These are phyloP conservation scores for Drosophila leontia DNA, from an alignment of 1,140 invertebrate species.

Conservation along the genomic window DNA sequence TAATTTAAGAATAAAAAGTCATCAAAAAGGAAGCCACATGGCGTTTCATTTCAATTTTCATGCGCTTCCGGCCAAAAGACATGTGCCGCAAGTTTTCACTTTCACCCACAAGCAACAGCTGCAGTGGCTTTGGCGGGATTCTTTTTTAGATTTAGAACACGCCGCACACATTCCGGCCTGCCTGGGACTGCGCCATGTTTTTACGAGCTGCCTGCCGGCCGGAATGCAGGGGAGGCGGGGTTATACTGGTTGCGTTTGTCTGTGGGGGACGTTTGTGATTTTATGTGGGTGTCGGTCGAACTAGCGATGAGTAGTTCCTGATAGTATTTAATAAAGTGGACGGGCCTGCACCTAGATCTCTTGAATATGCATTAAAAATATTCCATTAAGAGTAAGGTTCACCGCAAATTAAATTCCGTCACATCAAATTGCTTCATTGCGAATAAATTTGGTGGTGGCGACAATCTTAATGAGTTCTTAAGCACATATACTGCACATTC, in stretches of 20 bases:
- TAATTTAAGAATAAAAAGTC: slow-evolving; percentile 24
- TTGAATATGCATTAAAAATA: background rate
- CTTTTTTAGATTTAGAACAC: slow-evolving; percentile 64
- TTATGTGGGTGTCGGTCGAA: slow-evolving; percentile 48
- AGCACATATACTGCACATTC: slow-evolving; percentile 48
- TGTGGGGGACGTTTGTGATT: slow-evolving; percentile 39
- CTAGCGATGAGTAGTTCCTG: slow-evolving; percentile 1
- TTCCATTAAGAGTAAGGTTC: slow-evolving; percentile 18
- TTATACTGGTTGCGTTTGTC: slow-evolving; percentile 2
- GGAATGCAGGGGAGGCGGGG: slow-evolving; percentile 19
- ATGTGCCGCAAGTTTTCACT: slow-evolving; percentile 60
- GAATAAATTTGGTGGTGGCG: slow-evolving; percentile 31
- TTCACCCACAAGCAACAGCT: slow-evolving; percentile 67
- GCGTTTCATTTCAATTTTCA: slow-evolving; percentile 59
- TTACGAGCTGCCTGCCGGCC: too few relatives aligned
- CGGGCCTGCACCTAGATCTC: background rate
- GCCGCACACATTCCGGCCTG: slow-evolving; percentile 36
- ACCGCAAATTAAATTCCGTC: slow-evolving; percentile 18
- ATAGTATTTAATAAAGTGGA: background rate
- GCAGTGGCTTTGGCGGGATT: slow-evolving; percentile 45
- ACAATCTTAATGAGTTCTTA: slow-evolving; percentile 53
- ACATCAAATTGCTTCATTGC: slow-evolving; percentile 6
- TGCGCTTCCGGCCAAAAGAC: slow-evolving; percentile 61
- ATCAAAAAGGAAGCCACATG: slow-evolving; percentile 30
- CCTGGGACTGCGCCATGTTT: slow-evolving; percentile 35